phyloP scores from a whole-genome alignment of 2,113 vertebrate genomes.

The Podiceps cristatus region DNA sequence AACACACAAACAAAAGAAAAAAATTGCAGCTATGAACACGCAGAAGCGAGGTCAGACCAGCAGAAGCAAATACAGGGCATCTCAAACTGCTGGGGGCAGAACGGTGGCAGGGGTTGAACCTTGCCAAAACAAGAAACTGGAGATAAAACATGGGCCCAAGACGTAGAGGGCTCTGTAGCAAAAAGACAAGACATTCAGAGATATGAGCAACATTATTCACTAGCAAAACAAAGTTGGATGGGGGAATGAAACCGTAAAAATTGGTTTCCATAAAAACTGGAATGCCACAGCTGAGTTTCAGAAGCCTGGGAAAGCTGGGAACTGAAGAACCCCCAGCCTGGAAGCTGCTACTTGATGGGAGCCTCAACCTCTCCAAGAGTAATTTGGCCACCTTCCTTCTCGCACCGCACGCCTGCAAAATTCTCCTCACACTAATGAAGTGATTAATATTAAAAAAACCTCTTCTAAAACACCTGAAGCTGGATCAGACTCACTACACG shows the following conservation, averaged over 20 bases:
- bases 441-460: background rate
- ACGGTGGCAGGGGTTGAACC: background rate
- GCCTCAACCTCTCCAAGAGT: background rate
- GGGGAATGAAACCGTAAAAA: background rate
- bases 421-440: background rate
- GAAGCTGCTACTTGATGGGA: background rate
- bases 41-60: background rate
- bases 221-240: background rate
- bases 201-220: accelerated
- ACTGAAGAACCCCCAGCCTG: background rate
- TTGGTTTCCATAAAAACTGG: background rate
- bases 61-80: background rate
- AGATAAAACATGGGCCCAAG: background rate
- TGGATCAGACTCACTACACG: background rate
- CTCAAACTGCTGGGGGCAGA: background rate
- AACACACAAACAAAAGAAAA: accelerated
- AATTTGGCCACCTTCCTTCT: background rate
- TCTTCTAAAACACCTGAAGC: background rate
- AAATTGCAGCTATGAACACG: background rate
- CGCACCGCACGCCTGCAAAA: background rate
- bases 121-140: background rate
- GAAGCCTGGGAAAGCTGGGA: background rate
- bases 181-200: background rate
- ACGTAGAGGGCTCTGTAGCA: accelerated
- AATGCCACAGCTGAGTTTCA: background rate